These are phyloP conservation scores for Leptatherina wallacei DNA, from an alignment of 2,797 vertebrate species.

Conservation along the genomic window DNA sequence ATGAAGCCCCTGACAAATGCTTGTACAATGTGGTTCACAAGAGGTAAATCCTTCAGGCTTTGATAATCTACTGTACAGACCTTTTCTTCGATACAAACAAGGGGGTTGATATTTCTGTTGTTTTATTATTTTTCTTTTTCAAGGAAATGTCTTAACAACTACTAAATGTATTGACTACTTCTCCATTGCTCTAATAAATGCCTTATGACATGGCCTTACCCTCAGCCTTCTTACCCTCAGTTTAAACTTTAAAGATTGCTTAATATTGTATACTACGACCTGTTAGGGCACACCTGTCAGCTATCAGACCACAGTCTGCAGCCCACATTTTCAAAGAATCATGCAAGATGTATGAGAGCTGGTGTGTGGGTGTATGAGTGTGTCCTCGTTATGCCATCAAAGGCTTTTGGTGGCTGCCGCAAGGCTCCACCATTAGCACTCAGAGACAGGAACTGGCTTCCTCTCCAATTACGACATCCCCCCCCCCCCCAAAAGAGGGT, in stretches of 20 bases:
- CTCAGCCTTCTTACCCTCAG: slow-evolving; percentile 9
- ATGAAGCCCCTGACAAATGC: neutral
- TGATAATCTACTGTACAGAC: neutral
- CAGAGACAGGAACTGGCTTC: slow-evolving; percentile 57
- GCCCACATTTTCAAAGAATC: slow-evolving; percentile 54
- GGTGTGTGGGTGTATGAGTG: slow-evolving; percentile 39
- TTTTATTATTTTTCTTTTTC: neutral
- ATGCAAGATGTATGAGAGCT: slow-evolving; percentile 62
- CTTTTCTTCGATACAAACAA: neutral
- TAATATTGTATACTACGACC: slow-evolving; percentile 17
- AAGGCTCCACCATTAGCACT: slow-evolving; percentile 52
- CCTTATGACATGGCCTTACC: neutral
- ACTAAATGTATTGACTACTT: neutral
- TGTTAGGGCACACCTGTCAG: slow-evolving; percentile 41
- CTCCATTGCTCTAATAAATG: neutral
- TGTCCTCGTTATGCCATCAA: slow-evolving; percentile 66
- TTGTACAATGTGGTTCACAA: neutral
- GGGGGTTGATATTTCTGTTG: neutral
- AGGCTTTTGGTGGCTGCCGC: slow-evolving; percentile 49
- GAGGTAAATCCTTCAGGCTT: neutral
- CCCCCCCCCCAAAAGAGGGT: slow-evolving; percentile 62
- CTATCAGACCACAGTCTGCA: slow-evolving; percentile 37
- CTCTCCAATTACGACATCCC: slow-evolving; percentile 64
- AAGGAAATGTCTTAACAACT: neutral
- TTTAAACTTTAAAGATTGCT: slow-evolving; percentile 26